Evolutionary conservation across 2,797 vertebrate genomes (phyloP).

Genomic region (Pachyuromys duprasi): DNA sequence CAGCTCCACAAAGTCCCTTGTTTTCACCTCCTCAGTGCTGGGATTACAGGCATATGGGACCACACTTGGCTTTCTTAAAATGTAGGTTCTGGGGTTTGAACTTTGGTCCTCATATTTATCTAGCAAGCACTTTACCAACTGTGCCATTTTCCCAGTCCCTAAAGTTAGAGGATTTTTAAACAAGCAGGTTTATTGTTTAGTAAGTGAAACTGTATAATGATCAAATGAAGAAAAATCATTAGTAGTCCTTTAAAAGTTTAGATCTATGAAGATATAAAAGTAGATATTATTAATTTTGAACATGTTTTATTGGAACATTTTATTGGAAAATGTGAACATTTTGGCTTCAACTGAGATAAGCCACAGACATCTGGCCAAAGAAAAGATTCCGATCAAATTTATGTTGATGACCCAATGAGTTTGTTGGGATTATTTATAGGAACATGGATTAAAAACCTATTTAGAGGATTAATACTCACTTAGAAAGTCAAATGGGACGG

Average conservation of each 20-base stretch:
- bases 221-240: background rate
- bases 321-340: background rate
- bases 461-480: no score
- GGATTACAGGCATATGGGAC: background rate
- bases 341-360: background rate
- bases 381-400: background rate
- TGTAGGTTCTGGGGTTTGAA: background rate
- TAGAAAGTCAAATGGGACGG: no score
- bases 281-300: background rate
- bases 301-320: background rate
- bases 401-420: background rate
- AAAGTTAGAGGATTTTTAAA: background rate
- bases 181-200: no score
- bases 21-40: background rate
- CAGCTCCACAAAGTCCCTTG: background rate
- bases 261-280: background rate
- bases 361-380: background rate
- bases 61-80: background rate
- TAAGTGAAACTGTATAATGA: no score
- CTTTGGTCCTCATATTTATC: background rate
- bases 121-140: background rate
- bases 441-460: background rate
- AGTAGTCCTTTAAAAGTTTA: background rate
- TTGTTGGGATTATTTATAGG: background rate
- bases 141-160: background rate